Percentiles rank a stretch among this genome's conserved stretches.
phyloP scores from a whole-genome alignment of 2,888 invertebrate species.

The Rhagonycha fulva region DNA sequence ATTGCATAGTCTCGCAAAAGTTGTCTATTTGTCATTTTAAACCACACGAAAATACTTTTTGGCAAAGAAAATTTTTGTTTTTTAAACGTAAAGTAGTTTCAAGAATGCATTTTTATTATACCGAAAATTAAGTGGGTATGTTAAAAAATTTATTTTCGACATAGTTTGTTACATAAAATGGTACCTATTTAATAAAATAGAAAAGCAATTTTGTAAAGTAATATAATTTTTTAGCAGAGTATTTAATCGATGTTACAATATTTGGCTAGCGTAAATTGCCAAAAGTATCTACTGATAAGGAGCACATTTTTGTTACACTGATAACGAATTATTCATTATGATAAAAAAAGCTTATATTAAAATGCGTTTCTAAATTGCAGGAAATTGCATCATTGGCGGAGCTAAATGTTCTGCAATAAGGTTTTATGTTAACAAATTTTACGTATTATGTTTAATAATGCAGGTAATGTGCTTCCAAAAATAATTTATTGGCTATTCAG shows the following conservation, averaged over 20 bases:
- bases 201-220: not conserved
- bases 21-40: not conserved
- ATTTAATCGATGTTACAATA: not conserved
- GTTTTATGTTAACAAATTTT: not conserved
- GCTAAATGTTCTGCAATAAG: not conserved
- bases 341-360: not conserved
- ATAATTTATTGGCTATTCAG: constrained; percentile 2
- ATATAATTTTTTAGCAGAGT: not conserved
- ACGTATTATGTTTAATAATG: not conserved
- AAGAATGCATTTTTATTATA: not conserved
- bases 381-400: not conserved
- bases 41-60: not conserved
- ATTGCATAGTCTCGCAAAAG: constrained; percentile 1
- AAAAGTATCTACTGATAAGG: not conserved
- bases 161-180: not conserved
- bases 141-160: not conserved
- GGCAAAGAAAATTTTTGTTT: not conserved
- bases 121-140: not conserved
- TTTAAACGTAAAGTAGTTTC: not conserved
- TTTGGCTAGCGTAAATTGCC: not conserved
- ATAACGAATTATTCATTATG: not conserved
- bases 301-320: not conserved
- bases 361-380: not conserved
- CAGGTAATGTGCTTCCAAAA: constrained; percentile 1
- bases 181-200: not conserved